Percentiles rank a stretch among this genome's conserved stretches.
These are phyloP conservation scores for Stenopsyche tienmushanensis DNA, from an alignment of 1,140 invertebrate species.

Conservation along the genomic window DNA sequence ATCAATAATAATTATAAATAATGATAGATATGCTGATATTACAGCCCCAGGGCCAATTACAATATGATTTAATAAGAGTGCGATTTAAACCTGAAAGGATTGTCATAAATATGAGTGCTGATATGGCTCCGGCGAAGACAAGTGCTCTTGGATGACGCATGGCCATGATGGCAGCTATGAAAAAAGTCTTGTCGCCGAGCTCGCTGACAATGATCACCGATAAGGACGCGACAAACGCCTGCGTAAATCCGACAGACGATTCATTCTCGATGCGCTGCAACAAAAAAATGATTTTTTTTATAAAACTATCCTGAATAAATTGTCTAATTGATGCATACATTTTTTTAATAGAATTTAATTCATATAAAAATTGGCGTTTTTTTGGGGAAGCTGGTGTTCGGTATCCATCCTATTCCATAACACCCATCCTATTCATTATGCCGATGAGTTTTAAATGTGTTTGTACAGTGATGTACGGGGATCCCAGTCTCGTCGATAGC, in stretches of 20 bases:
- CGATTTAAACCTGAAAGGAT: conserved; percentile 76
- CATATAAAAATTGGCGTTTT: too few species aligned
- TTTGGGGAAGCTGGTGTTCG: too few species aligned
- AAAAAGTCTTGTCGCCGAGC: conserved; percentile 99
- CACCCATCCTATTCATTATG: too few species aligned
- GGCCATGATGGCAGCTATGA: conserved; percentile 99
- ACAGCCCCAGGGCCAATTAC: too few species aligned
- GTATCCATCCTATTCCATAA: too few species aligned
- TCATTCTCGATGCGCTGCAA: conserved; percentile 38
- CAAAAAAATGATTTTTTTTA: background rate
- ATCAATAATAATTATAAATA: too few species aligned
- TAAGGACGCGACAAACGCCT: conserved; percentile 92
- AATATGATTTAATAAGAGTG: too few species aligned
- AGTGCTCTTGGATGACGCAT: conserved; percentile 93
- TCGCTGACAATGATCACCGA: conserved; percentile 98
- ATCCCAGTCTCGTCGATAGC: too few species aligned
- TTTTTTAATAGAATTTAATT: too few species aligned
- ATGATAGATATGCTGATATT: too few species aligned
- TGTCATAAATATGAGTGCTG: conserved; percentile 93
- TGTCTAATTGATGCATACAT: background rate
- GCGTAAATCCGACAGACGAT: conserved; percentile 71
- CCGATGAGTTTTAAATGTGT: too few species aligned
- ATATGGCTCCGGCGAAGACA: conserved; percentile 92
- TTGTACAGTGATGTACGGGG: too few species aligned
- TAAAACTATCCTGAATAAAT: background rate